A percentile compares a stretch with the other conserved stretches of the same genome.
Conservation (phyloP, 2,888 invertebrate species). For the Meloe dianella region DNA sequence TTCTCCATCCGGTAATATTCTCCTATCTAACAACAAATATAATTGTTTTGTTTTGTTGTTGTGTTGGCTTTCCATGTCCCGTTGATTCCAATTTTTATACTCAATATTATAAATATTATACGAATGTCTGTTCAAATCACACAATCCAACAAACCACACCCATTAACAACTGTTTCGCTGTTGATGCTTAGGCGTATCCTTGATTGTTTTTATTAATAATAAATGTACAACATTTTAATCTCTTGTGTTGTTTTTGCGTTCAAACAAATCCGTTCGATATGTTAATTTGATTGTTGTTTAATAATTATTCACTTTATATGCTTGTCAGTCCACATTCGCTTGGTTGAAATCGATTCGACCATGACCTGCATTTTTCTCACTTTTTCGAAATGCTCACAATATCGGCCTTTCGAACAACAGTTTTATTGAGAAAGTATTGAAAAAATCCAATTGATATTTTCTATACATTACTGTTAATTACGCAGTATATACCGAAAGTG, state of each 20-base stretch:
- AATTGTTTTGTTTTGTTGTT: too few relatives aligned
- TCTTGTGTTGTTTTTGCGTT: slow-evolving; percentile 37
- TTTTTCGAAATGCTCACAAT: slow-evolving; percentile 22
- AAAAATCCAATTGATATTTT: not conserved
- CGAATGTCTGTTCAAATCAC: too few relatives aligned
- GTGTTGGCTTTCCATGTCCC: too few relatives aligned
- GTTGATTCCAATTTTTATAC: too few relatives aligned
- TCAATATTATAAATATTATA: too few relatives aligned
- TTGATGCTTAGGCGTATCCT: slow-evolving; percentile 29
- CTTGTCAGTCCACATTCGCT: slow-evolving; percentile 28
- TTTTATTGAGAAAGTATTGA: not conserved
- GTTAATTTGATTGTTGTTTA: slow-evolving; percentile 36
- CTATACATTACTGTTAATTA: not conserved
- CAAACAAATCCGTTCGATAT: slow-evolving; percentile 38
- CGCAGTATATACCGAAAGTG: too few relatives aligned
- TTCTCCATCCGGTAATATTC: too few relatives aligned
- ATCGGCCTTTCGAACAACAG: slow-evolving; percentile 8
- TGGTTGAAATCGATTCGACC: slow-evolving; percentile 30
- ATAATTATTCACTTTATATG: slow-evolving; percentile 32
- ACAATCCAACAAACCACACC: slow-evolving; percentile 29
- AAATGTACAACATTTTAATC: slow-evolving; percentile 6
- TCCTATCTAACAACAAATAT: too few relatives aligned
- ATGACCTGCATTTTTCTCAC: slow-evolving; percentile 25
- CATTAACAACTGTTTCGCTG: too few relatives aligned
- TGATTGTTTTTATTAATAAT: slow-evolving; percentile 29